Conservation (phyloP, 2,888 invertebrate species). For the Pycnomerus fuliginosus region DNA sequence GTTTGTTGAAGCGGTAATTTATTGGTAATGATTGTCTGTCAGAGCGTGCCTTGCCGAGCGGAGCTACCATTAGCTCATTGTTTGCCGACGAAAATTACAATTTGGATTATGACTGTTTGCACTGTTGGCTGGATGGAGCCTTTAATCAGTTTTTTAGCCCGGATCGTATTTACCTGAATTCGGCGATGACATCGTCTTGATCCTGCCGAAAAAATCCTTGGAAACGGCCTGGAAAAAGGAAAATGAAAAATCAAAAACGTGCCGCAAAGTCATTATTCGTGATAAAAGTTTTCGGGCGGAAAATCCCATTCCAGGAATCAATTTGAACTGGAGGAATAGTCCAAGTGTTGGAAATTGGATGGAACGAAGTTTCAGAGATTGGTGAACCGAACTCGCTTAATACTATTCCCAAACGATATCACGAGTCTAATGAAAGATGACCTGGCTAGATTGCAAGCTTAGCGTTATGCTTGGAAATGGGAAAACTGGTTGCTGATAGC, state of each 20-base stretch:
- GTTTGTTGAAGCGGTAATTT: constrained; percentile 51
- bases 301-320: constrained; percentile 33
- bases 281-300: constrained; percentile 31
- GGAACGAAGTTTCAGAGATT: constrained; percentile 10
- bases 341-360: background rate
- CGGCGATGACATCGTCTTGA: constrained; percentile 30
- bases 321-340: constrained; percentile 28
- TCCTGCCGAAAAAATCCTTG: constrained; percentile 52
- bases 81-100: constrained; percentile 51
- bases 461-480: constrained; percentile 43
- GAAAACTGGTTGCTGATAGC: constrained; percentile 44
- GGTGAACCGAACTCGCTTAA: constrained; percentile 9
- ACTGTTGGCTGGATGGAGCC: constrained; percentile 25
- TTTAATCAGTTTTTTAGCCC: no score
- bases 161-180: constrained; percentile 31
- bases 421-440: constrained; percentile 35
- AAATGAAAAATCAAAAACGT: constrained; percentile 17
- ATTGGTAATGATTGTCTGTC: constrained; percentile 44
- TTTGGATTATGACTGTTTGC: constrained; percentile 46
- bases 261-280: constrained; percentile 31
- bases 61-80: constrained; percentile 45
- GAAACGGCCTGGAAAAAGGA: constrained; percentile 43
- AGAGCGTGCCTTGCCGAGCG: constrained; percentile 41
- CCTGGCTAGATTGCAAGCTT: constrained; percentile 47
- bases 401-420: constrained; percentile 26